Percentiles rank a stretch among this genome's conserved stretches.
phyloP scores from a whole-genome alignment of 2,888 invertebrate species.

The Anticlea derivata region DNA sequence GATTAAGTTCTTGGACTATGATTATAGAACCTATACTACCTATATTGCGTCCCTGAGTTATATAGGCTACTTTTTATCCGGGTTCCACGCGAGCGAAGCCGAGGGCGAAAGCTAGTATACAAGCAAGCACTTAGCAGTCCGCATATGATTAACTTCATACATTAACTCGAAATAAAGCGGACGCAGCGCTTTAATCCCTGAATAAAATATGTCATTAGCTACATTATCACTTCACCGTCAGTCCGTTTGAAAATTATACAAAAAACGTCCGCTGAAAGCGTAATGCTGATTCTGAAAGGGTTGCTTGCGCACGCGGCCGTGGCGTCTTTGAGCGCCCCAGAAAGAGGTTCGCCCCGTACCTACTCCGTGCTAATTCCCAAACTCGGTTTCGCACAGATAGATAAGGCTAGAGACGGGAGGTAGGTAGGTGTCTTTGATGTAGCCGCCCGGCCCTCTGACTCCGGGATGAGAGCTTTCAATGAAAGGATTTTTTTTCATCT shows the following conservation, averaged over 20 bases:
- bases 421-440: slow-evolving; percentile 79
- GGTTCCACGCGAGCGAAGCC: no score
- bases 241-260: slow-evolving; percentile 62
- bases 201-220: slow-evolving; percentile 75
- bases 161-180: slow-evolving; percentile 52
- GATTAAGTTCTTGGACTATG: no score
- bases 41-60: no score
- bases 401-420: slow-evolving; percentile 77
- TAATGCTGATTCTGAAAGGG: slow-evolving; percentile 69
- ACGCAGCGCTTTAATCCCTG: slow-evolving; percentile 54
- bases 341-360: slow-evolving; percentile 67
- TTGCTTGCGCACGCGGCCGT: slow-evolving; percentile 68
- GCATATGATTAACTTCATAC: slow-evolving; percentile 44
- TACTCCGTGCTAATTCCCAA: slow-evolving; percentile 80
- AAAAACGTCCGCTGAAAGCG: slow-evolving; percentile 69
- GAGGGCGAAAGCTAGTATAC: neutral
- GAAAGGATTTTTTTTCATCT: slow-evolving; percentile 84
- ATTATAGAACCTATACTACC: no score
- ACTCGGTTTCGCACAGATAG: slow-evolving; percentile 80
- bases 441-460: slow-evolving; percentile 80
- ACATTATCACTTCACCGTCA: slow-evolving; percentile 63
- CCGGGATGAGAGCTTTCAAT: slow-evolving; percentile 82
- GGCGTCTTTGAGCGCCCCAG: slow-evolving; percentile 48
- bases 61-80: no score
- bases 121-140: slow-evolving; percentile 43